Conservation (phyloP, 2,888 invertebrate species). For the Agriopis leucophaearia region DNA sequence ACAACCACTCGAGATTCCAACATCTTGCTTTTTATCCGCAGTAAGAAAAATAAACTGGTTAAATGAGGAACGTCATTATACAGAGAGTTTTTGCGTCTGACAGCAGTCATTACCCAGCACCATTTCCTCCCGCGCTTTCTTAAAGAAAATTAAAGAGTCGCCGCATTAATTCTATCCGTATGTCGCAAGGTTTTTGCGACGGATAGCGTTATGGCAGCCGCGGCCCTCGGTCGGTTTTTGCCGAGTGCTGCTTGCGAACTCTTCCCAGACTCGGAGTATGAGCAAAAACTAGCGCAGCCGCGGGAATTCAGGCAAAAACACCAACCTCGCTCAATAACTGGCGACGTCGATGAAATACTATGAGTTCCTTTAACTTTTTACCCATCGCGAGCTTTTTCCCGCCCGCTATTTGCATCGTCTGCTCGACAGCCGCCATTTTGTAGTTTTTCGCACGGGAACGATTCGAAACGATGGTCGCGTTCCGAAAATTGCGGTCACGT, state of each 20-base stretch:
- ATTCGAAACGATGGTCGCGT: conserved; percentile 70
- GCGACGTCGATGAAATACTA: conserved; percentile 84
- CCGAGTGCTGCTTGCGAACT: conserved; percentile 65
- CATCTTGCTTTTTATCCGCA: conserved; percentile 53
- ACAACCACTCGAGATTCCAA: conserved; percentile 59
- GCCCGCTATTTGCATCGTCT: conserved; percentile 78
- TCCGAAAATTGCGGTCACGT: conserved; percentile 69
- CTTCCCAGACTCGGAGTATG: conserved; percentile 76
- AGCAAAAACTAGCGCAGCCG: conserved; percentile 66
- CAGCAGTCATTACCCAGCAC: conserved; percentile 80
- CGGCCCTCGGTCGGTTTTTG: conserved; percentile 74
- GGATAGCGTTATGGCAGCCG: conserved; percentile 77
- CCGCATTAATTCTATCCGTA: conserved; percentile 83
- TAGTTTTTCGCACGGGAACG: conserved; percentile 71
- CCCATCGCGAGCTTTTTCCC: conserved; percentile 69
- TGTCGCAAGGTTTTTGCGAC: conserved; percentile 68
- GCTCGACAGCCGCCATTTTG: conserved; percentile 70
- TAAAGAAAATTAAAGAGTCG: conserved; percentile 84
- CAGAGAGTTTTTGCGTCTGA: conserved; percentile 77
- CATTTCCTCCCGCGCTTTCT: conserved; percentile 85
- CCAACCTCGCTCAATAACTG: conserved; percentile 79
- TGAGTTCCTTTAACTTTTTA: conserved; percentile 83
- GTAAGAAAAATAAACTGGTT: conserved; percentile 67
- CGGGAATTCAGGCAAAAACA: conserved; percentile 78
- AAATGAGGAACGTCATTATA: conserved; percentile 78